Percentiles rank a stretch among this genome's conserved stretches.
phyloP scores from a whole-genome alignment of 2,113 vertebrate species.

The Cynopterus brachyotis region DNA sequence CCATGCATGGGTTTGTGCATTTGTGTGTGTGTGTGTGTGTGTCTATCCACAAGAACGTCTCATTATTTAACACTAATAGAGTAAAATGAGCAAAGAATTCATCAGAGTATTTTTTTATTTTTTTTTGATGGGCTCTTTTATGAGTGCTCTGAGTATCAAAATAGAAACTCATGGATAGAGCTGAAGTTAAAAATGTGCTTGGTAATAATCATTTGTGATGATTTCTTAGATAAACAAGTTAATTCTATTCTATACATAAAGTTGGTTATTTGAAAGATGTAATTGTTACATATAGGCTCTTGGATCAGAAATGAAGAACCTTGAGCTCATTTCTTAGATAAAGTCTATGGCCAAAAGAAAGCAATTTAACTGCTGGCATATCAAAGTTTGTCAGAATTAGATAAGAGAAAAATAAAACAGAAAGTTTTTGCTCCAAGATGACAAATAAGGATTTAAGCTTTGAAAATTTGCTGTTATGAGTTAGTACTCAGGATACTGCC shows the following conservation, averaged over 20 bases:
- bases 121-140: neutral
- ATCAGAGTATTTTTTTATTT: neutral
- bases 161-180: neutral
- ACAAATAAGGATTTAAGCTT: neutral
- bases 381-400: neutral
- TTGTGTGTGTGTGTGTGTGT: neutral
- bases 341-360: neutral
- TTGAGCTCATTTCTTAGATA: neutral
- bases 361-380: neutral
- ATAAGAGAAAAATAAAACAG: neutral
- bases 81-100: neutral
- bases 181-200: neutral
- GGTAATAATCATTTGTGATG: neutral
- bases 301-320: neutral
- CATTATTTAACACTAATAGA: neutral
- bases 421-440: neutral
- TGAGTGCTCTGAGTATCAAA: neutral
- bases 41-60: neutral
- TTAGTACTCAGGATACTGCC: neutral
- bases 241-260: neutral
- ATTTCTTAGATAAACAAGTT: neutral
- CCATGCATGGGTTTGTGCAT: neutral
- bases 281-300: neutral
- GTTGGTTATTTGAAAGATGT: neutral
- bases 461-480: neutral